Percentiles rank a stretch among this genome's conserved stretches.
phyloP scores from a whole-genome alignment of 2,797 vertebrate genomes.

The Pterois miles region DNA sequence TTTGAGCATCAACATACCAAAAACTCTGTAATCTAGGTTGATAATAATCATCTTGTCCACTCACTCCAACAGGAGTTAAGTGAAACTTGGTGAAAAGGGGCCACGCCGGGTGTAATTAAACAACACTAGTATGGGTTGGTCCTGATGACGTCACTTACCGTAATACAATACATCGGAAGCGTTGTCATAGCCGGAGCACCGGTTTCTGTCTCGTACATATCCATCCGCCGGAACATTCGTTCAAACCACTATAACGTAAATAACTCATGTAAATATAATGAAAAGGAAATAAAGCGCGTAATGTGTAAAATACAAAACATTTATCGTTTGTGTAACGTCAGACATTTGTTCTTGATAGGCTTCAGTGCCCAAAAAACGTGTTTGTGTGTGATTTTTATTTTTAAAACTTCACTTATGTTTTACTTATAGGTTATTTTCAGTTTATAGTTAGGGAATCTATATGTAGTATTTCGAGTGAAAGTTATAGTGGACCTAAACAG shows the following conservation, averaged over 20 bases:
- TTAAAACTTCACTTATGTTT: not conserved
- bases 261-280: too few species aligned
- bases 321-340: not conserved
- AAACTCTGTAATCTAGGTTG: not conserved
- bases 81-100: not conserved
- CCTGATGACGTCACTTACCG: constrained; percentile 71
- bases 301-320: not conserved
- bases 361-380: not conserved
- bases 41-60: not conserved
- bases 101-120: not conserved
- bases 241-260: too few species aligned
- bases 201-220: constrained; percentile 53
- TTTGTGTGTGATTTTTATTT: accelerated
- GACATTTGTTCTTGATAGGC: not conserved
- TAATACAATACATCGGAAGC: constrained; percentile 48
- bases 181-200: constrained; percentile 49
- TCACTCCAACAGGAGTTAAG: not conserved
- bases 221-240: constrained; percentile 42
- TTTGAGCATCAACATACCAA: accelerated
- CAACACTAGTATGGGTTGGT: constrained; percentile 11
- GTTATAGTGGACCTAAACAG: not conserved
- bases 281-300: too few species aligned
- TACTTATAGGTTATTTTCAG: not conserved
- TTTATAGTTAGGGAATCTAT: accelerated
- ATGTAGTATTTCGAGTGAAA: not conserved